Conservation (phyloP, 2,797 vertebrate species). For the Takifugu rubripes region DNA sequence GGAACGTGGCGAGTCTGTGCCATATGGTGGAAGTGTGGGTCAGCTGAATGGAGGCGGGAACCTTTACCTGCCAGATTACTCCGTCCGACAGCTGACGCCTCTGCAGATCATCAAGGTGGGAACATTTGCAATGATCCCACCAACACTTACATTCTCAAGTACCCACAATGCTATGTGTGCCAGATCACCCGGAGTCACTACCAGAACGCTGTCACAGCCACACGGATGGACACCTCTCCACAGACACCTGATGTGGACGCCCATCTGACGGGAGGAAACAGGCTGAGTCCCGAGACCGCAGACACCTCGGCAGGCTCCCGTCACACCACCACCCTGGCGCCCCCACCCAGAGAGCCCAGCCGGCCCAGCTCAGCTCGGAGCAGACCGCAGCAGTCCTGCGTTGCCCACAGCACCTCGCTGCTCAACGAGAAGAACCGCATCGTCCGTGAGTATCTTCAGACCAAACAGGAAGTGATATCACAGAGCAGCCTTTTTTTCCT, state of each 20-base stretch:
- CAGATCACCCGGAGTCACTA: constrained; percentile 94
- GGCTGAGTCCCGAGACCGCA: constrained; percentile 28
- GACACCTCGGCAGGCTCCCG: neutral
- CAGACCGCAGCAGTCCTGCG: constrained; percentile 51
- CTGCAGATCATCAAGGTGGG: constrained; percentile 93
- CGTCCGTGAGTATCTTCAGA: constrained; percentile 69
- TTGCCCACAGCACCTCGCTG: constrained; percentile 70
- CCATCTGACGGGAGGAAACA: constrained; percentile 68
- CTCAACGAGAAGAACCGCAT: constrained; percentile 85
- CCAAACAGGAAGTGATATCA: neutral
- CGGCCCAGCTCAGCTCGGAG: constrained; percentile 54
- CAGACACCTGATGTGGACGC: constrained; percentile 90
- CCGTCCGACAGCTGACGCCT: constrained; percentile 88
- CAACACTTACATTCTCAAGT: neutral
- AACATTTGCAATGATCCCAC: neutral
- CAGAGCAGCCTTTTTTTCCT: no score
- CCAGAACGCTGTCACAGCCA: constrained; percentile 90
- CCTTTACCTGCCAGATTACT: constrained; percentile 93
- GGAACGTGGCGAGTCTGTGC: constrained; percentile 87
- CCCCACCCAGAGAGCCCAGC: constrained; percentile 53
- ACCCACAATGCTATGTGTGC: neutral
- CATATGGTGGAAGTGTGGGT: constrained; percentile 83
- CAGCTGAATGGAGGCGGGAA: constrained; percentile 86
- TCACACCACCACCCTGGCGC: constrained; percentile 44
- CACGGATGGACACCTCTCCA: constrained; percentile 92